Base-by-base conservation (phyloP, 2,888 invertebrate species). In the Drosophila mettleri region DNA sequence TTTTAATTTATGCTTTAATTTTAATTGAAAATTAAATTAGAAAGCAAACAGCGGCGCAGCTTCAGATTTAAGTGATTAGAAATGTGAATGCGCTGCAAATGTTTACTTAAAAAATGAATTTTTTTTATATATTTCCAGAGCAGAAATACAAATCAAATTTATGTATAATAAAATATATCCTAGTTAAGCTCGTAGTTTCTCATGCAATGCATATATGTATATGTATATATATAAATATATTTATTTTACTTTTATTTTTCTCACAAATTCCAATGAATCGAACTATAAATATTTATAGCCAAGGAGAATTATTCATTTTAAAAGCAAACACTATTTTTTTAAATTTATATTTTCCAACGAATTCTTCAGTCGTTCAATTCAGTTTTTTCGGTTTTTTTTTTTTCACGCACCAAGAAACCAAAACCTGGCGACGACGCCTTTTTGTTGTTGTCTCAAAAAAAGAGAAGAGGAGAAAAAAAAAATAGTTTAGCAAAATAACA, bases 1-100 rank as follows among this genome's bases (percentile, higher is more conserved):
- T 74, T 78, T 72, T 69, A 81, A 82, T 84, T 72, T 72, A 72
- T 75, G 69, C 68, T 69, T 79, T 81, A 79, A 81, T 22, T 45
- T 61, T 43, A 59, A 55, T 67, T 62, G 41, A 51, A 59, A 74
- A 79, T 74, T 75, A 69, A 79, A 82, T 82, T 75, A 65, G 67
- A 78, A 77, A 57, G 41, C 48, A 33, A 24, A n/a, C 12, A 22
- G 7, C 12, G n/a, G n/a, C n/a, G n/a, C n/a, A n/a, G n/a, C 36
- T 16, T 16, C 20, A 33, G 14, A 20, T 9, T 33, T 9, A n/a
- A 33, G 2, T 48, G 48, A 48, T 33, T 1, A 20, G 33, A 31
- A 10, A 18, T 14, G 16, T 16, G 16, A 10, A 45, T 45, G 29
- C 27, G 3, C 8, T 14, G 20, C 14, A 14, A 31, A 31, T 16